Conservation (phyloP, 2,797 vertebrate species). For the Mormyrops attenuatus region DNA sequence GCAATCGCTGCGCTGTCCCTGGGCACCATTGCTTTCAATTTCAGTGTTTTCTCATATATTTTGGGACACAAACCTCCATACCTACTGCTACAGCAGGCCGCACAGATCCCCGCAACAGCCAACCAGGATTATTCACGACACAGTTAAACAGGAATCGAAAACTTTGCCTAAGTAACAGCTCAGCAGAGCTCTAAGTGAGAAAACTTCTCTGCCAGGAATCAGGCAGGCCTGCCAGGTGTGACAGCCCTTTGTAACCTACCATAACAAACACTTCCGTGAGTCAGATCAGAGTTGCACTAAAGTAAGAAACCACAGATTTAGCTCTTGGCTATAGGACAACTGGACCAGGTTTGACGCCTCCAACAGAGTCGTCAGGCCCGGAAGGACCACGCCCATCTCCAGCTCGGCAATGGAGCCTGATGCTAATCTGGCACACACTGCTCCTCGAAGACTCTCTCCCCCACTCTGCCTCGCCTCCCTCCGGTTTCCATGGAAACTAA, state of each 20-base stretch:
- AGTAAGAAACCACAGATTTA: constrained; percentile 45
- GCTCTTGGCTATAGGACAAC: constrained; percentile 47
- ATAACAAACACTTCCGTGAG: background rate
- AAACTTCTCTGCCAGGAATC: background rate
- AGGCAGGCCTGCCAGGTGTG: background rate
- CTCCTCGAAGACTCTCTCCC: constrained; percentile 54
- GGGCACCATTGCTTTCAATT: background rate
- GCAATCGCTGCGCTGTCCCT: background rate
- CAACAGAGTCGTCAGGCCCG: background rate
- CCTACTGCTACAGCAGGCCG: background rate
- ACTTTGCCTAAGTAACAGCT: background rate
- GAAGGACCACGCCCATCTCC: constrained; percentile 54
- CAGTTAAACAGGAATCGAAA: background rate
- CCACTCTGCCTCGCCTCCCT: constrained; percentile 57
- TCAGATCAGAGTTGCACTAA: background rate
- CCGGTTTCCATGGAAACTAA: constrained; percentile 75
- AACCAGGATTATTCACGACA: background rate
- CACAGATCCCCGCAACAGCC: background rate
- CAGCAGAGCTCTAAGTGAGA: background rate
- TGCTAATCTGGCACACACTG: constrained; percentile 70
- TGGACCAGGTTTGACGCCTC: constrained; percentile 19
- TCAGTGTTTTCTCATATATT: background rate
- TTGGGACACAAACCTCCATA: background rate
- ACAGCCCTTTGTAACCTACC: background rate
- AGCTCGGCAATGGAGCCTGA: constrained; percentile 60